These are phyloP conservation scores for Gorsachius goisagi DNA, from an alignment of 2,113 vertebrate species.

Conservation along the genomic window DNA sequence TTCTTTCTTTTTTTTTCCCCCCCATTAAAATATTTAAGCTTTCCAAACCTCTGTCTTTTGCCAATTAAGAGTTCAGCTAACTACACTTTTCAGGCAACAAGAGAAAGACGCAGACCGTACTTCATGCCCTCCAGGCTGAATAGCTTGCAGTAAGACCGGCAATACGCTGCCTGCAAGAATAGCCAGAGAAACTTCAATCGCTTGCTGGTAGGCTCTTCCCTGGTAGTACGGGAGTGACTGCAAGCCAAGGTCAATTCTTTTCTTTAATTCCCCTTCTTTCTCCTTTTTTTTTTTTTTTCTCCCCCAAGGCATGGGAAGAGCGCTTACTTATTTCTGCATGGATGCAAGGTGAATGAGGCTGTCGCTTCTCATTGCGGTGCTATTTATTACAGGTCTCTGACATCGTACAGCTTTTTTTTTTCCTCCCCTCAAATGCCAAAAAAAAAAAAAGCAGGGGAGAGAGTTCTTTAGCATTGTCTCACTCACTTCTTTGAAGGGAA, in stretches of 20 bases:
- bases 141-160: not conserved
- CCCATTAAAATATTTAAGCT: not conserved
- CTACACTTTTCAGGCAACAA: not conserved
- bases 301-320: constrained; percentile 73
- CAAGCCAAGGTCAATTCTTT: constrained; percentile 80
- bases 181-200: not conserved
- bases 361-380: constrained; percentile 78
- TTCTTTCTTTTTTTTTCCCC: not conserved
- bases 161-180: not conserved
- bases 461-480: constrained; percentile 55
- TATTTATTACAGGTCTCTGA: constrained; percentile 89
- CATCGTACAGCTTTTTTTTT: constrained; percentile 74
- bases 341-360: constrained; percentile 87
- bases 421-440: not conserved
- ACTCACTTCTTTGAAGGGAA: not conserved
- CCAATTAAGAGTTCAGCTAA: not conserved
- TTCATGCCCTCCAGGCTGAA: not conserved
- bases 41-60: not conserved
- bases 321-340: constrained; percentile 81
- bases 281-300: not conserved
- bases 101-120: not conserved
- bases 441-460: not conserved
- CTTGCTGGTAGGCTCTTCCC: not conserved
- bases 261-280: constrained; percentile 39
- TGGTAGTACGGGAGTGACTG: not conserved